phyloP scores from a whole-genome alignment of 2,888 invertebrate species.

The Meiosimyza decipiens region DNA sequence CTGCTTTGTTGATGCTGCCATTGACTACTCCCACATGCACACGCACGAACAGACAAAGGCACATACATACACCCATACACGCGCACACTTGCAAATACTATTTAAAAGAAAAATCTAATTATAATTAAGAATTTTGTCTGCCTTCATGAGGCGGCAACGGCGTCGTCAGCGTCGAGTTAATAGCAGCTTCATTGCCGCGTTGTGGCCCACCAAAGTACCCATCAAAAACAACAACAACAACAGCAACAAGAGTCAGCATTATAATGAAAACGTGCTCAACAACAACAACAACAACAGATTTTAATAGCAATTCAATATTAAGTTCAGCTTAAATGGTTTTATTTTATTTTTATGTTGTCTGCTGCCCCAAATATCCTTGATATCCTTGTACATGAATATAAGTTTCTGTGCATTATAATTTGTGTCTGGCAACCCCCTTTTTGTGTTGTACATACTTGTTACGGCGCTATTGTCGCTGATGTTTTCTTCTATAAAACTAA shows the following conservation, averaged over 20 bases:
- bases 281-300: constrained; percentile 31
- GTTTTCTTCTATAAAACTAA: constrained; percentile 21
- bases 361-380: too few species aligned
- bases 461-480: constrained; percentile 31
- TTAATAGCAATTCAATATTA: constrained; percentile 22
- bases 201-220: not conserved
- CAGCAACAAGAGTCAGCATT: constrained; percentile 50
- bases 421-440: constrained; percentile 28
- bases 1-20: constrained; percentile 5
- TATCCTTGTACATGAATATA: not conserved
- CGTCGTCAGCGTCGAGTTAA: constrained; percentile 36
- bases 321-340: constrained; percentile 16
- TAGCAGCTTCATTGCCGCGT: constrained; percentile 32
- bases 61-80: constrained; percentile 32
- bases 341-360: constrained; percentile 3
- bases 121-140: constrained; percentile 44
- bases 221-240: constrained; percentile 32
- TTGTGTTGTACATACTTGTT: constrained; percentile 1
- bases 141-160: constrained; percentile 9
- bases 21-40: constrained; percentile 19
- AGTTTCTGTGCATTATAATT: constrained; percentile 21
- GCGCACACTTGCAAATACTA: constrained; percentile 37
- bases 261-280: constrained; percentile 31
- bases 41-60: constrained; percentile 32
- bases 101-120: constrained; percentile 38